These are phyloP conservation scores for Macrophya alboannulata DNA, from an alignment of 2,888 invertebrate species.

Conservation along the genomic window DNA sequence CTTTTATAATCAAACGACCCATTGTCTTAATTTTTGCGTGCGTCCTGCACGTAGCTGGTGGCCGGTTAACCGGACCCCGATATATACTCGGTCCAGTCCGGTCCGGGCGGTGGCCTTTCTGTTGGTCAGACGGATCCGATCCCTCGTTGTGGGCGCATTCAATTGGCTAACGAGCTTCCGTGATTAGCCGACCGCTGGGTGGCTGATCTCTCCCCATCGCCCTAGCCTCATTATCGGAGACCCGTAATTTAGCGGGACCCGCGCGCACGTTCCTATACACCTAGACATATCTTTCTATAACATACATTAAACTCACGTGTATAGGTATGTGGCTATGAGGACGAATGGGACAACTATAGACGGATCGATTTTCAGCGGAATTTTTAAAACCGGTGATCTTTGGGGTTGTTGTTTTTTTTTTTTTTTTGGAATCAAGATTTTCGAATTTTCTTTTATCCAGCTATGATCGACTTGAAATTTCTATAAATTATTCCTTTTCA, in stretches of 20 bases:
- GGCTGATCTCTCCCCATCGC: constrained; percentile 56
- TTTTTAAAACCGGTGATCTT: too few species aligned
- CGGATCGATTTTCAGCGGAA: not conserved
- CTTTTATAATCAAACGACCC: constrained; percentile 48
- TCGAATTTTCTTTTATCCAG: too few species aligned
- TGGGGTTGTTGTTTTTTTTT: too few species aligned
- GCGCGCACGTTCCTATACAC: constrained; percentile 22
- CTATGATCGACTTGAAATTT: too few species aligned
- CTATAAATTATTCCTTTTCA: too few species aligned
- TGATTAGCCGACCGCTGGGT: constrained; percentile 72
- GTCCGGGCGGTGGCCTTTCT: constrained; percentile 46
- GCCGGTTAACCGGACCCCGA: constrained; percentile 26
- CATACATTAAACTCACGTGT: not conserved
- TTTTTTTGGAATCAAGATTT: too few species aligned
- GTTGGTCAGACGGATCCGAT: constrained; percentile 24
- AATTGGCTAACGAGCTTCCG: constrained; percentile 76
- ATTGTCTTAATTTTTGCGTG: constrained; percentile 55
- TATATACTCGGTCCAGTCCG: not conserved
- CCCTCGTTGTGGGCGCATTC: constrained; percentile 56
- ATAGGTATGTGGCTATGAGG: not conserved
- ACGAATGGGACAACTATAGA: not conserved
- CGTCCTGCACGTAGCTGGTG: constrained; percentile 29
- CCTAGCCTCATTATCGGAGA: constrained; percentile 56
- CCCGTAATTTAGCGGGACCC: constrained; percentile 51
- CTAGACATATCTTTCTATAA: not conserved